Conservation (phyloP, 2,888 invertebrate species). For the Xestia rhomboidea region DNA sequence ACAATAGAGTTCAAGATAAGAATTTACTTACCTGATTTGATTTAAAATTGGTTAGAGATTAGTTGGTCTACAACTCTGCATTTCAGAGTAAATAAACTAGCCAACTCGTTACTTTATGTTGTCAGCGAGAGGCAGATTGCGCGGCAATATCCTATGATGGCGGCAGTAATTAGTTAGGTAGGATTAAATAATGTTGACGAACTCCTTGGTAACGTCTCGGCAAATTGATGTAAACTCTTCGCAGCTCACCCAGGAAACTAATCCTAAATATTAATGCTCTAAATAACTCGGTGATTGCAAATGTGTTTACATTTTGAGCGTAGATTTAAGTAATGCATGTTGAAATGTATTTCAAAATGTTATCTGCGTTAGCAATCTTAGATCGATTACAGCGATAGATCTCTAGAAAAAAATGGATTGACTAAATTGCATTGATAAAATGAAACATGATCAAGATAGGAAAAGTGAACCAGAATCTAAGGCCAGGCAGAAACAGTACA, state of each 20-base stretch:
- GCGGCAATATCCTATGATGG: constrained; percentile 73
- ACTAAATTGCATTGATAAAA: constrained; percentile 15
- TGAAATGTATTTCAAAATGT: constrained; percentile 43
- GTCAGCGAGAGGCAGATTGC: constrained; percentile 60
- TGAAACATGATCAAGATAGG: constrained; percentile 15
- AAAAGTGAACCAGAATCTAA: constrained; percentile 20
- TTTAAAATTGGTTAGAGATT: constrained; percentile 68
- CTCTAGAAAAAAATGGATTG: constrained; percentile 19
- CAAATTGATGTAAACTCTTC: constrained; percentile 74
- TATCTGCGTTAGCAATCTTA: constrained; percentile 27
- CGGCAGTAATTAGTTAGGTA: constrained; percentile 81
- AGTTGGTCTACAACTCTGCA: constrained; percentile 73
- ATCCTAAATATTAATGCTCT: constrained; percentile 75
- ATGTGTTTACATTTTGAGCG: constrained; percentile 69
- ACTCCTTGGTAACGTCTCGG: constrained; percentile 72
- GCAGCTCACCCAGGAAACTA: constrained; percentile 67
- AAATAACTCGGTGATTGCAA: constrained; percentile 74
- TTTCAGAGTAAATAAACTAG: constrained; percentile 63
- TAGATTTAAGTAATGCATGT: constrained; percentile 31
- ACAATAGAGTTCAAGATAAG: constrained; percentile 27
- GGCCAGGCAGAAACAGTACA: constrained; percentile 58
- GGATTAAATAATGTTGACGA: constrained; percentile 82
- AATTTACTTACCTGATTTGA: constrained; percentile 59
- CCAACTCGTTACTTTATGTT: constrained; percentile 57
- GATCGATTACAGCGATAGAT: constrained; percentile 22